Base-by-base conservation (phyloP, 2,113 vertebrate species). In the Pyxicephalus adspersus region DNA sequence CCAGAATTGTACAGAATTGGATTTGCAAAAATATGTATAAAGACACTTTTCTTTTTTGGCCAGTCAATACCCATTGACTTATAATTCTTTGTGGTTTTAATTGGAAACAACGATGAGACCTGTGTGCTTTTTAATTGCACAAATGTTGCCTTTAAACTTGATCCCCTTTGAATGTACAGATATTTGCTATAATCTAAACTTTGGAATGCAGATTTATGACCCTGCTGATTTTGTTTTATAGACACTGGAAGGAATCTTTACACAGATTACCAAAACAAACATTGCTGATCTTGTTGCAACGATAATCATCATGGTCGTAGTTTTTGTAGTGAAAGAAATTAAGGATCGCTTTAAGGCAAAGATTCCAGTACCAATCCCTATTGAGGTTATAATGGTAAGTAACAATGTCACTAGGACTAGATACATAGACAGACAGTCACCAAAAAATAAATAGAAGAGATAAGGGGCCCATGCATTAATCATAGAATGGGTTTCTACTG, bases 371-470 rank as follows among this genome's bases (percentile, higher is more conserved):
- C 96, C 97, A 5, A 96, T 99, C 64, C 98, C 98, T 0, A 96
- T 99, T 3, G 98, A 99, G 84, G 91, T 99, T 65, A 89, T 99
- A 31, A 88, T 97, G 96, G 97, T 98, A 91, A 98, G 55, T 74
- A 0, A 66, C 72, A 52, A 51, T 52, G 7, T 3, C 22, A 60
- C 58, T 3, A 23, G 57, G 8, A 17, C 22, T 22, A 58, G 3
- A 9, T 72, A 31, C 22, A 51, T 51, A 52, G 0, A 67, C n/a
- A 70, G 25, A 7, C 5, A 70, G 20, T 19, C 50, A 0, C 16
- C 20, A 65, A 31, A 65, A 11, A 20, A n/a, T 34, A 3, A 31
- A 15, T 65, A n/a, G 5, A 64, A 64, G 11, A 66, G 20, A n/a
- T 19, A 5, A 2, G 38, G 38, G 15, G 38, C 38, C n/a, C n/a